phyloP scores from a whole-genome alignment of 2,797 vertebrate species.

The Scyliorhinus canicula region DNA sequence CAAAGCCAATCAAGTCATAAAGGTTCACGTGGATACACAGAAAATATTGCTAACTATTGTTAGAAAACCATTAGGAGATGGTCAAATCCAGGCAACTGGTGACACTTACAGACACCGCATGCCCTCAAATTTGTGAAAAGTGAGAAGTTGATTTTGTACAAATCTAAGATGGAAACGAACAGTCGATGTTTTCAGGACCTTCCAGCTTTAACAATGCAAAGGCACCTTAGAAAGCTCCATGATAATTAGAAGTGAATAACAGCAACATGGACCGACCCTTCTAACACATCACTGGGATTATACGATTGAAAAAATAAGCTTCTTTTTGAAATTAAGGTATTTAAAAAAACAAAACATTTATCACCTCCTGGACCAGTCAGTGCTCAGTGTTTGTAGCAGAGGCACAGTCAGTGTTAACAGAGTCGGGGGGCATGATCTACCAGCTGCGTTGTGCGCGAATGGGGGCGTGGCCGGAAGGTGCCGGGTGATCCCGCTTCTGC shows the following conservation, averaged over 20 bases:
- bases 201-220: not conserved
- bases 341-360: not conserved
- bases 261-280: not conserved
- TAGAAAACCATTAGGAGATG: not conserved
- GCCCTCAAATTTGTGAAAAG: not conserved
- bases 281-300: not conserved
- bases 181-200: not conserved
- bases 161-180: not conserved
- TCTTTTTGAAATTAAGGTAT: not conserved
- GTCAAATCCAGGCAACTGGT: not conserved
- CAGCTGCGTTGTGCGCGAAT: too few species aligned
- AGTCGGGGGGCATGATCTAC: too few species aligned
- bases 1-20: not conserved
- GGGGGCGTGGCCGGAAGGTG: too few species aligned
- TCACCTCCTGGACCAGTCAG: not conserved
- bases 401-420: not conserved
- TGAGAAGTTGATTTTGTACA: not conserved
- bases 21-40: not conserved
- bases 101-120: not conserved
- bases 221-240: not conserved
- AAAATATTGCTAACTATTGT: not conserved
- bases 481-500: too few species aligned
- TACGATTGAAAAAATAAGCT: not conserved
- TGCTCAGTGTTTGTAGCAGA: too few species aligned
- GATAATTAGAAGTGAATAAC: not conserved